Evolutionary conservation across 2,113 vertebrate species (phyloP), one percentile per base, ranked within the genome.

Genomic region (Odocoileus hemionus): DNA sequence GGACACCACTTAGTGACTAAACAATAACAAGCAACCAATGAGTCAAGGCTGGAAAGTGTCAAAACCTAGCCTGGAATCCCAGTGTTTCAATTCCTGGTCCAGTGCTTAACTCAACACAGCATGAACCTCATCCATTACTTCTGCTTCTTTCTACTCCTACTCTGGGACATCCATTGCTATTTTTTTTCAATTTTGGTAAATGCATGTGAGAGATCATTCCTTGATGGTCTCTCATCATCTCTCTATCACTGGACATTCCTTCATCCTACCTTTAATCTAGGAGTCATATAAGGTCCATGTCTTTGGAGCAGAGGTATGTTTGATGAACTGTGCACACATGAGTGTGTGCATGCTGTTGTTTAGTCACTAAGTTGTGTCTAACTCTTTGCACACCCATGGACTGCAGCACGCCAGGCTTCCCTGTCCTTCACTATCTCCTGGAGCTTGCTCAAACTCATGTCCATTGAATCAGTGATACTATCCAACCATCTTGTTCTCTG

Each of bases 281-380:
- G 39, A 92, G 2, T 21, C 10, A 25, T 19, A 5, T 47, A 76
- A 43, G 58, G 19, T 28, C 60, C 1, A 2, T 13, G 60, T n/a
- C 83, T 86, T 64, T 58, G 67, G n/a, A 76, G 21, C 28, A 84
- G 9, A 3, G 43, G 13, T 52, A 7, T 28, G 26, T 52, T 47
- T 33, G 78, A 33, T 36, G 39, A 91, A 86, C 54, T 21, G 19
- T 1, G 2, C 43, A 39, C 0, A 0, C 23, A 4, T 43, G 39
- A 26, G 39, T 14, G 70, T 12, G 0, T 39, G 19, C 0, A 1
- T 39, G n/a, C 2, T 39, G 2, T 3, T 39, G 67, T 23, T 74
- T 21, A 39, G 9, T 36, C n/a, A 36, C 10, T 74, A 21, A 23
- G 39, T 7, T 6, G 3, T 26, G 23, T 76, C 70, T 39, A 23